These are phyloP conservation scores for Camelus dromedarius DNA, from an alignment of 2,113 vertebrate genomes.

Conservation along the genomic window DNA sequence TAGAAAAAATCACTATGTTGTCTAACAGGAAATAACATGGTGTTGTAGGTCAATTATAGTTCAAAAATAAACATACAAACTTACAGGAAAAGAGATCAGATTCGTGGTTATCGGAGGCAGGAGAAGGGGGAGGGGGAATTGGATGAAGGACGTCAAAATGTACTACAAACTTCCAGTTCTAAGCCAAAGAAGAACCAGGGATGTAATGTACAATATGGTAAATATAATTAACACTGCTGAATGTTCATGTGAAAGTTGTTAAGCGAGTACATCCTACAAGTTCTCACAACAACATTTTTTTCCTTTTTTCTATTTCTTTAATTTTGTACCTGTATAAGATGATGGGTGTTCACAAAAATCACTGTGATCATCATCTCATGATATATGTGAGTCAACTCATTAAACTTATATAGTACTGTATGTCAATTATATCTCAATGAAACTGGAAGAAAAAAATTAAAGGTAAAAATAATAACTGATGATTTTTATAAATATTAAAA, in stretches of 20 bases:
- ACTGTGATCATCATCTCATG: neutral
- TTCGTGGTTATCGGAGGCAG: neutral
- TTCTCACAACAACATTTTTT: neutral
- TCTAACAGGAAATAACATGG: neutral
- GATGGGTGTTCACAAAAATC: neutral
- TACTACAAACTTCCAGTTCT: neutral
- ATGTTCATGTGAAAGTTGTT: neutral
- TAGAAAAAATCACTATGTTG: neutral
- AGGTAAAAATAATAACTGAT: neutral
- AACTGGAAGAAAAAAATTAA: neutral
- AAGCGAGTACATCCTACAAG: neutral
- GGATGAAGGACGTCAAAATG: neutral
- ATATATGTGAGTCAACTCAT: neutral
- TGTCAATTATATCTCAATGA: neutral
- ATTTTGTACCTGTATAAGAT: neutral
- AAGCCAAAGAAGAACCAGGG: neutral
- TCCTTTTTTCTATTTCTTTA: neutral
- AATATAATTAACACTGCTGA: neutral
- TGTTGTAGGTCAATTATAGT: neutral
- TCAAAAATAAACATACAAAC: neutral
- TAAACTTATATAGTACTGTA: neutral
- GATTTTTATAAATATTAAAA: neutral
- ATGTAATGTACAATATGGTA: neutral
- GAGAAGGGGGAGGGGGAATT: neutral
- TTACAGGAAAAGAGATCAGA: neutral